Evolutionary conservation across 2,888 invertebrate species (phyloP), one percentile per base, ranked within the genome.

Genomic region (Cheilosia grossa): DNA sequence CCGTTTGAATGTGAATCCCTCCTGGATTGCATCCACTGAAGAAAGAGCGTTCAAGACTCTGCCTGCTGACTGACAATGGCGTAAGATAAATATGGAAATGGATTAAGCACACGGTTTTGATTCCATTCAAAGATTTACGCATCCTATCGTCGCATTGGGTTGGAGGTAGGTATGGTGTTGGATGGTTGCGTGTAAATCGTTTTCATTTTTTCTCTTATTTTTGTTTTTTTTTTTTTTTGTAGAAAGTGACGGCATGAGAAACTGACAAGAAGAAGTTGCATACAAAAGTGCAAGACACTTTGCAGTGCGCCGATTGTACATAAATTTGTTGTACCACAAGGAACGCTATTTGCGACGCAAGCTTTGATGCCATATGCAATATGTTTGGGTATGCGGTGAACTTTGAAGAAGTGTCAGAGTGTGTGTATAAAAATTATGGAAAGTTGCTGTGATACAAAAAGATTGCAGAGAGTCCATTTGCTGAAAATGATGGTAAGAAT

Each of bases 31-130:
- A 53, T 33, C 42, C 56, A 56, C 42, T 51, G 21, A 44, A 27
- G 30, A 21, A 51, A 79, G n/a, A 30, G 56, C 27, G 37, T 42
- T 54, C 10, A 56, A 53, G 42, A 40, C 24, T 1, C 44, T 51
- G 5, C 40, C 63, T 27, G 37, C 44, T 74, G 73, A 53, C 59
- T 80, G 61, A 85, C 85, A 85, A 85, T 85, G 61, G 72, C 44
- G 21, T n/a, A 9, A 72, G 81, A 85, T 80, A 85, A 85, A 85
- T 85, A 85, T 85, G 75, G 81, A 85, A 85, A 85, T 85, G 81
- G 81, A 85, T 77, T 85, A 77, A 53, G 67, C 81, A 67, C 70
- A 75, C 66, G 63, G 75, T 77, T 85, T 80, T 61, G 53, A 59
- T 81, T 85, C 72, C 75, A 77, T 75, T 85, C 27, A 33, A 49